A percentile compares a stretch with the other conserved stretches of the same genome.
Evolutionary conservation across 2,888 invertebrate species (phyloP).

Genomic region (Callyntrura guangdongensis): DNA sequence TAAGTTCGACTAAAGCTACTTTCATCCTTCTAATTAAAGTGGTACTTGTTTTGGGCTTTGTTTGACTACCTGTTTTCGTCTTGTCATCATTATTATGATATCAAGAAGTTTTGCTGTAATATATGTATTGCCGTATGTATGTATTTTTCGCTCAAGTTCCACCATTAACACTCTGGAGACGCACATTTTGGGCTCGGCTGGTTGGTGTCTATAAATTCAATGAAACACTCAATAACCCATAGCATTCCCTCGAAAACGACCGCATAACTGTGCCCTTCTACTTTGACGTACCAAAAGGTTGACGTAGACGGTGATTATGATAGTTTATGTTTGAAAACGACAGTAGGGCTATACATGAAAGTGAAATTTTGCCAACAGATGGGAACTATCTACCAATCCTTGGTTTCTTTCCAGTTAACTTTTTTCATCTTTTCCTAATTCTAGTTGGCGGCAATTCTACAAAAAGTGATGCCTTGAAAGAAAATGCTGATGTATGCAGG

Average conservation of each 20-base stretch:
- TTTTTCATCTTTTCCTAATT: constrained; percentile 44
- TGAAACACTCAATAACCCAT: constrained; percentile 41
- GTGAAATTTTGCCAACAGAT: constrained; percentile 30
- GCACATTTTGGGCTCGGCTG: background rate
- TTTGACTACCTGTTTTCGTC: background rate
- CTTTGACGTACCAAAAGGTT: constrained; percentile 36
- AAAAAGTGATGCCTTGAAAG: constrained; percentile 26
- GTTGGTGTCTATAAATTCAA: background rate
- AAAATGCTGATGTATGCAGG: background rate
- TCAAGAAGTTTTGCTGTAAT: background rate
- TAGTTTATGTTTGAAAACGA: constrained; percentile 6
- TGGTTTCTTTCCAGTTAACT: constrained; percentile 39
- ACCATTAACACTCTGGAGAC: background rate
- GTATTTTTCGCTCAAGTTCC: background rate
- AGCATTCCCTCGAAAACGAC: constrained; percentile 20
- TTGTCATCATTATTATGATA: background rate
- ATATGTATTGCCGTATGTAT: background rate
- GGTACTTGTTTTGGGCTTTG: constrained; percentile 15
- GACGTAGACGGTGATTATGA: constrained; percentile 26
- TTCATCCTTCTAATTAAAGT: constrained; percentile 22
- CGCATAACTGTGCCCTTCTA: constrained; percentile 9
- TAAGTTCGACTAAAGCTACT: constrained; percentile 21
- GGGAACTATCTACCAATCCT: constrained; percentile 1
- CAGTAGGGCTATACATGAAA: constrained; percentile 1
- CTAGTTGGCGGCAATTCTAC: constrained; percentile 53